These are phyloP conservation scores for Platysteira castanea DNA, from an alignment of 2,113 vertebrate species.

Conservation along the genomic window DNA sequence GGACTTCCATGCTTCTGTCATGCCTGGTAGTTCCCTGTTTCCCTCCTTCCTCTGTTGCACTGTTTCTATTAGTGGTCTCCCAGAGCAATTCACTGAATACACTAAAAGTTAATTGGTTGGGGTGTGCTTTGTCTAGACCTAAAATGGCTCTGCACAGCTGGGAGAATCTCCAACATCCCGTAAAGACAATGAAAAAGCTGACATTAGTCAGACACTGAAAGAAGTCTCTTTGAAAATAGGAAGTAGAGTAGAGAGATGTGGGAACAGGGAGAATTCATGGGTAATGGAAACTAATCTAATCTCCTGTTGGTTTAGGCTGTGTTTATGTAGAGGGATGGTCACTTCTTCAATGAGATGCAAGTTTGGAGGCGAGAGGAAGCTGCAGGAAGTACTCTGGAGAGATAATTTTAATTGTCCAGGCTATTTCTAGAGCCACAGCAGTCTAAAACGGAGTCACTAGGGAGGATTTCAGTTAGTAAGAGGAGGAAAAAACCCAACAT, in stretches of 20 bases:
- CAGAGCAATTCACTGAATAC: not conserved
- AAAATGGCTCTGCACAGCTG: not conserved
- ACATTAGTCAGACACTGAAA: not conserved
- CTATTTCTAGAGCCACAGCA: not conserved
- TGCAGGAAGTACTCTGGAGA: not conserved
- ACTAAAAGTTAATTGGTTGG: not conserved
- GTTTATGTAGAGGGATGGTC: not conserved
- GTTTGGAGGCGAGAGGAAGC: fast-evolving
- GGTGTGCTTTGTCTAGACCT: not conserved
- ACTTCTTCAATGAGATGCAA: not conserved
- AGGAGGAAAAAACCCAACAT: not conserved
- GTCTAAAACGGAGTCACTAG: not conserved
- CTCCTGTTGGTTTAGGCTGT: not conserved
- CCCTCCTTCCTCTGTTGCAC: not conserved
- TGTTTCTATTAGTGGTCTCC: not conserved
- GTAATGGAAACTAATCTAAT: not conserved
- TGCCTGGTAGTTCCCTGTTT: not conserved
- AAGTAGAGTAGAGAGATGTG: not conserved
- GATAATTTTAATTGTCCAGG: not conserved
- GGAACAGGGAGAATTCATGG: not conserved
- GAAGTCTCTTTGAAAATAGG: not conserved
- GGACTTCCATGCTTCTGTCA: not conserved
- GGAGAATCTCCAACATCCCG: not conserved
- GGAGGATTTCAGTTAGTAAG: slow-evolving; percentile 11
- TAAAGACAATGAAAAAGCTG: not conserved